Conservation (phyloP, 2,797 vertebrate species). For the Gymnocypris eckloni region DNA sequence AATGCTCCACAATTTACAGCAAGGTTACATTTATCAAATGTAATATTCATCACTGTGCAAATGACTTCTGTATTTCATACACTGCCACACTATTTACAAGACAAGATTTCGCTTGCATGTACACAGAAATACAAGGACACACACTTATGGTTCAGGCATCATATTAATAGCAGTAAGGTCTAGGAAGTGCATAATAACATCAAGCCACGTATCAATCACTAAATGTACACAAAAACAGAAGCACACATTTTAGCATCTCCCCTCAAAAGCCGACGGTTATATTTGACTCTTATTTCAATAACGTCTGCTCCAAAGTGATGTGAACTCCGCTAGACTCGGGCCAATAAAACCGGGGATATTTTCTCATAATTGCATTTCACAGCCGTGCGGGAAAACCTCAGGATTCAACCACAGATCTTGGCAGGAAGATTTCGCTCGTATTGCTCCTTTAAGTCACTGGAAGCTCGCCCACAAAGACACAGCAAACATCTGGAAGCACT, state of each 20-base stretch:
- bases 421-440: constrained; percentile 36
- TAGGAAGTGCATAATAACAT: not conserved
- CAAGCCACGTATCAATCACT: constrained; percentile 68
- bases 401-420: constrained; percentile 48
- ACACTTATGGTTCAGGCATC: not conserved
- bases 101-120: too few species aligned
- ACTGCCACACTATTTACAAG: not conserved
- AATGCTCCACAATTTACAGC: not conserved
- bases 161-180: not conserved
- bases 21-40: not conserved
- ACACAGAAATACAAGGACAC: not conserved
- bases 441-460: constrained; percentile 51
- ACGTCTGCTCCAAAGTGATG: constrained; percentile 21
- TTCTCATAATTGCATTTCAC: constrained; percentile 71
- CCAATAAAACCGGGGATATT: constrained; percentile 63
- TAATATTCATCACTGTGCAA: not conserved
- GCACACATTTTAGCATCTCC: not conserved
- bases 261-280: not conserved
- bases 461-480: constrained; percentile 72
- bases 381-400: constrained; percentile 56
- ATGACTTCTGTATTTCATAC: not conserved
- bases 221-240: not conserved
- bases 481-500: constrained; percentile 96
- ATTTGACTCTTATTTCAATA: not conserved
- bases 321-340: constrained; percentile 31